Evolutionary conservation across 2,113 vertebrate genomes (phyloP).

Genomic region (Saguinus imperator): DNA sequence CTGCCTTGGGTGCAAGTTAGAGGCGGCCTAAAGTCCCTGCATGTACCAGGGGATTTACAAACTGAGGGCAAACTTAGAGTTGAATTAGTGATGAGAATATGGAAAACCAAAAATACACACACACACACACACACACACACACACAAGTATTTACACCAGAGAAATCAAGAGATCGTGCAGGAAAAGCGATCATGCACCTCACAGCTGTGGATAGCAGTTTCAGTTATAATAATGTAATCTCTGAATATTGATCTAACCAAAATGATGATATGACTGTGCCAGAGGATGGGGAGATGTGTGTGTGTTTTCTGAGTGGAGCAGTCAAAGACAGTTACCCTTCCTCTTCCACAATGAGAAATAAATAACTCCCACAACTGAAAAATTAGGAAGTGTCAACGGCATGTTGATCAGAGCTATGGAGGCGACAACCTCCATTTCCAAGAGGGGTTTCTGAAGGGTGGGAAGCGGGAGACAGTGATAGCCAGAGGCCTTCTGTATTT

Average conservation of each 20-base stretch:
- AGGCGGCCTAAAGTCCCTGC: rapidly evolving
- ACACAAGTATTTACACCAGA: not conserved
- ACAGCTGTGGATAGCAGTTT: not conserved
- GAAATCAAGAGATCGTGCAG: not conserved
- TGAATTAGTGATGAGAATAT: not conserved
- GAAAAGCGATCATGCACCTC: not conserved
- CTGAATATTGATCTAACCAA: not conserved
- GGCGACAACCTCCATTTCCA: no score
- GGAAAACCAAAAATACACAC: not conserved
- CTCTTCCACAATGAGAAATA: not conserved
- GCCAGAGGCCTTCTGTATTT: not conserved
- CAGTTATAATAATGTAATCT: not conserved
- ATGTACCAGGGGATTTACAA: not conserved
- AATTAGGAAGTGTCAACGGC: not conserved
- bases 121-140: not conserved
- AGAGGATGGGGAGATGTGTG: not conserved
- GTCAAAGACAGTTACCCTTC: not conserved
- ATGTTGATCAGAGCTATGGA: not conserved
- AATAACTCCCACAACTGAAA: not conserved
- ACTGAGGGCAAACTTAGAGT: no score
- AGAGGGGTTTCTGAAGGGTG: not conserved
- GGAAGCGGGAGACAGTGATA: not conserved
- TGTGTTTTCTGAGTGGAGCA: no score
- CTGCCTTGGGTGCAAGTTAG: not conserved
- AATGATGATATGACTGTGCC: not conserved